A percentile compares a stretch with the other conserved stretches of the same genome.
Evolutionary conservation across 2,113 vertebrate species (phyloP).

Genomic region (Psilopogon haemacephalus): DNA sequence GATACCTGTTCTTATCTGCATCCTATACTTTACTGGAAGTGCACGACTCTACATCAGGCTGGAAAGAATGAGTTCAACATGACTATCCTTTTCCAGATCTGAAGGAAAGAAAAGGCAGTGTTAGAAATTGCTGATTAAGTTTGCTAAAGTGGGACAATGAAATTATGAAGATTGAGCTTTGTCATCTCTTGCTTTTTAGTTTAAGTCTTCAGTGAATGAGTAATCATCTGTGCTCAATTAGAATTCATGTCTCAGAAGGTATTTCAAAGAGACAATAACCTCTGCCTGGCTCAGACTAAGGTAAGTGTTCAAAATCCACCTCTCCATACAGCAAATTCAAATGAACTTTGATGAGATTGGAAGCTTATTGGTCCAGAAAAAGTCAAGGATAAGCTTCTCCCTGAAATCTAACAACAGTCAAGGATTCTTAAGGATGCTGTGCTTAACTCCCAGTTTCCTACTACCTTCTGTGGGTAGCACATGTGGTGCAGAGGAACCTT

Average conservation of each 20-base stretch:
- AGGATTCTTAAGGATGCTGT: not conserved
- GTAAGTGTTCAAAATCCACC: not conserved
- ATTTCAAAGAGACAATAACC: constrained; percentile 29
- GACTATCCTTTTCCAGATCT: not conserved
- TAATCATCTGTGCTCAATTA: constrained; percentile 14
- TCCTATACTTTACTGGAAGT: not conserved
- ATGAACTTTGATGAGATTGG: not conserved
- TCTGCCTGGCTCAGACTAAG: not conserved
- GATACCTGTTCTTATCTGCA: not conserved
- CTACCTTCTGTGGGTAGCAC: not conserved
- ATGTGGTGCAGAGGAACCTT: not conserved
- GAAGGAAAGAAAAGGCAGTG: constrained; percentile 2
- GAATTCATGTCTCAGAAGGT: constrained; percentile 19
- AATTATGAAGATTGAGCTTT: constrained; percentile 31
- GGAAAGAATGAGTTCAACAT: not conserved
- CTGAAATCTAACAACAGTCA: not conserved
- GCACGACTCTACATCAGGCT: not conserved
- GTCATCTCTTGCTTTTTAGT: not conserved
- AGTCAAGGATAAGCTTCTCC: not conserved
- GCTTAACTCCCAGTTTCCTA: not conserved
- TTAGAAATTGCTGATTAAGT: constrained; percentile 2
- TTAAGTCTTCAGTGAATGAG: constrained; percentile 13
- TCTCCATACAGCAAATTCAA: not conserved
- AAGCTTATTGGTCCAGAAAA: not conserved
- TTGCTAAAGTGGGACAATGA: not conserved